These are phyloP conservation scores for Plectrocnemia conspersa DNA, from an alignment of 1,140 invertebrate genomes.

Conservation along the genomic window DNA sequence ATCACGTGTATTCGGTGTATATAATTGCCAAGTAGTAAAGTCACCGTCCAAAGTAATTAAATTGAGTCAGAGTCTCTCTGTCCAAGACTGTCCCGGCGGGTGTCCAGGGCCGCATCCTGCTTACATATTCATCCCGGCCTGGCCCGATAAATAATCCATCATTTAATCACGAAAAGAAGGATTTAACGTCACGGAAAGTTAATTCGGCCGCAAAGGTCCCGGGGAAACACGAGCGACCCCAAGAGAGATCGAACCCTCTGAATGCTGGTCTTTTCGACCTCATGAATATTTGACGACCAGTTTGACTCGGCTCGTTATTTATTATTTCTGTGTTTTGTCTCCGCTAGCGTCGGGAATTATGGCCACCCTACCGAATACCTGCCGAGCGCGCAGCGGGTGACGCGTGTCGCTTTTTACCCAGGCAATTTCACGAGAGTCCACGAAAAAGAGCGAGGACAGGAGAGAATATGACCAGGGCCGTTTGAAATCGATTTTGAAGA, in stretches of 20 bases:
- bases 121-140: too few relatives aligned
- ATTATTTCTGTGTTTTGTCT: conserved; percentile 31
- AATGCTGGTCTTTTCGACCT: conserved; percentile 27
- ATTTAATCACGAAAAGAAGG: conserved; percentile 12
- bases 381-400: conserved; percentile 13
- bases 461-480: too few relatives aligned
- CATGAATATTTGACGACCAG: conserved; percentile 31
- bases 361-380: conserved; percentile 12
- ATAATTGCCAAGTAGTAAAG: too few relatives aligned
- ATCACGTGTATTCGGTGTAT: too few relatives aligned
- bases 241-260: conserved; percentile 32
- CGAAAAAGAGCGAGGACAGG: not conserved
- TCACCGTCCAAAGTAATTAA: not conserved
- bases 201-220: conserved; percentile 18
- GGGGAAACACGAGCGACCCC: conserved; percentile 26
- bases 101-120: too few relatives aligned
- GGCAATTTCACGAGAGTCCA: not conserved
- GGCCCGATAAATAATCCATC: conserved; percentile 1
- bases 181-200: conserved; percentile 11
- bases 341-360: conserved; percentile 18
- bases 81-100: too few relatives aligned
- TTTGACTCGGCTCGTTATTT: conserved; percentile 32
- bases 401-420: conserved; percentile 7
- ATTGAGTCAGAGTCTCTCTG: not conserved
- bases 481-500: too few relatives aligned